A percentile compares a stretch with the other conserved stretches of the same genome.
Evolutionary conservation across 2,888 invertebrate species (phyloP).

Genomic region (Anagyrus pseudococci): DNA sequence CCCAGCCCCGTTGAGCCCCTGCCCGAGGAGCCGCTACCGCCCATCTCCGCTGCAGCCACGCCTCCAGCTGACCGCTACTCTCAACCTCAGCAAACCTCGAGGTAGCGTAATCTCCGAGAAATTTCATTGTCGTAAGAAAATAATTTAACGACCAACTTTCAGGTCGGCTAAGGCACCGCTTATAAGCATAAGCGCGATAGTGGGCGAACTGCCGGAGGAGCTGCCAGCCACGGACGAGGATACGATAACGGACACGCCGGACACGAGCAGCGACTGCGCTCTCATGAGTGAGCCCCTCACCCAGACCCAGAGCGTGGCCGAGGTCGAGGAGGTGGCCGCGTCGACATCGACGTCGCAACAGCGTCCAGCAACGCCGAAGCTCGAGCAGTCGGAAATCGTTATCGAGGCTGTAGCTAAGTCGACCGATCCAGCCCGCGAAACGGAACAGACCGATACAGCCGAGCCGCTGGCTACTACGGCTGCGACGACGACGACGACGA

Average conservation of each 20-base stretch:
- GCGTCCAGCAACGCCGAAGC: conserved; percentile 24
- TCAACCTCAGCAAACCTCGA: too few species aligned
- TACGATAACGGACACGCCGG: conserved; percentile 24
- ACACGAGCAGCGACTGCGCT: conserved; percentile 36
- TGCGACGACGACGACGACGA: too few species aligned
- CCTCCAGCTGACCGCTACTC: conserved; percentile 8
- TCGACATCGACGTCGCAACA: too few species aligned
- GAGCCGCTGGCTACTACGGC: too few species aligned
- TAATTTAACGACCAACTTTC: too few species aligned
- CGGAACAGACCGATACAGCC: conserved; percentile 52
- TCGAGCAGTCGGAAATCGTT: conserved; percentile 11
- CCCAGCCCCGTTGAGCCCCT: conserved; percentile 42
- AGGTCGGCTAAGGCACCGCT: conserved; percentile 65
- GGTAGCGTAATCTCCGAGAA: too few species aligned
- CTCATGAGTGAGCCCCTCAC: conserved; percentile 35
- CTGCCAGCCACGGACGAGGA: conserved; percentile 32
- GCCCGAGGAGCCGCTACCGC: conserved; percentile 47
- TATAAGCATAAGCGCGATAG: conserved; percentile 77
- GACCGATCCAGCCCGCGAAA: conserved; percentile 58
- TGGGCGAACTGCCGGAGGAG: conserved; percentile 64
- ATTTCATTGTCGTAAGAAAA: too few species aligned
- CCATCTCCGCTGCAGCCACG: conserved; percentile 37
- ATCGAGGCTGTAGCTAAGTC: conserved; percentile 48
- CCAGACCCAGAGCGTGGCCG: conserved; percentile 29
- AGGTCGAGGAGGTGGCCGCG: conserved; percentile 35